Evolutionary conservation across 2,113 vertebrate species (phyloP), one percentile per base, ranked within the genome.

Genomic region (Misgurnus anguillicaudatus): DNA sequence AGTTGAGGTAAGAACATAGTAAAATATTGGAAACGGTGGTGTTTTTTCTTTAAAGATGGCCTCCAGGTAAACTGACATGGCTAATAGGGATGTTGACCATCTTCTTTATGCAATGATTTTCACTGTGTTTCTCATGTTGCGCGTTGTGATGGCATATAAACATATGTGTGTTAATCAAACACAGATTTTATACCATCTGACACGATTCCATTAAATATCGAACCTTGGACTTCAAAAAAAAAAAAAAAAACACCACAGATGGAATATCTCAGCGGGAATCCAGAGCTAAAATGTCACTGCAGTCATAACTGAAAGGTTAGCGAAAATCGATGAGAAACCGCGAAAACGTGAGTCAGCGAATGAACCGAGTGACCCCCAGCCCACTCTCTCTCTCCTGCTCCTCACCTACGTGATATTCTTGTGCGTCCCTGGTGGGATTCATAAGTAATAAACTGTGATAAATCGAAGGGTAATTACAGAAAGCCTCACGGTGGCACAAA

Each of bases 381-480:
- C 47, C 68, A 57, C 48, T 69, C 55, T 68, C 45, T 9, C 78
- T 80, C 71, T 53, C 42, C 39, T 57, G 47, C 77, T 68, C 79
- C 80, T 78, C 73, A 58, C 68, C 79, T 21, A 48, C 21, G n/a
- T 38, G 61, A 31, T 62, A 55, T 16, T 9, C n/a, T 13, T 64
- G 42, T 53, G 36, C 13, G n/a, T 42, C 9, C 68, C n/a, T 57
- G 36, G 55, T 63, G 19, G 5, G 41, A 77, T 76, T 66, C 63
- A 83, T 58, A 41, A 60, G 48, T 69, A 83, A 55, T 77, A 67
- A 80, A 3, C 13, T 83, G 82, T 53, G 70, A 77, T 14, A 80
- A 83, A 72, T 80, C 61, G 53, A 61, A 77, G 42, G 4, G 2
- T 60, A 5, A 75, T 38, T 61, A 74, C 21, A 62, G 24, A 14